phyloP scores from a whole-genome alignment of 2,888 invertebrate species.

The Eumacrocentrus americanus region DNA sequence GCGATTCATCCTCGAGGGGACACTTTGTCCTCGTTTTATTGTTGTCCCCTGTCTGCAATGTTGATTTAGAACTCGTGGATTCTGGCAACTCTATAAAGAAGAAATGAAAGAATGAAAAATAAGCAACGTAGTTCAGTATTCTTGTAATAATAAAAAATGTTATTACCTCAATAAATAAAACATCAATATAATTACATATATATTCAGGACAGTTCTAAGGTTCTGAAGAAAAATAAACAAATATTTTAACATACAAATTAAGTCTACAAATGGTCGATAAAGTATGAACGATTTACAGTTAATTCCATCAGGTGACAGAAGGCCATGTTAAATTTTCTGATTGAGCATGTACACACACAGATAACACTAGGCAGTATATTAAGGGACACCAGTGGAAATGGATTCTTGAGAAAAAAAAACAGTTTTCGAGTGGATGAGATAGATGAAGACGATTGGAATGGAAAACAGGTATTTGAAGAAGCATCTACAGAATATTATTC shows the following conservation, averaged over 20 bases:
- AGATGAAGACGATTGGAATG: constrained; percentile 18
- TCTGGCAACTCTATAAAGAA: neutral
- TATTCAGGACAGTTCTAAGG: neutral
- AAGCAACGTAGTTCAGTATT: too few species aligned
- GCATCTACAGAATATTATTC: too few species aligned
- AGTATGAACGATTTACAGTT: too few species aligned
- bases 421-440: constrained; percentile 6
- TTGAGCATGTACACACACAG: constrained; percentile 29
- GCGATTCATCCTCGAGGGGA: constrained; percentile 1
- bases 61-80: neutral
- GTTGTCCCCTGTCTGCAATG: constrained; percentile 1
- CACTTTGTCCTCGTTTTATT: constrained; percentile 10
- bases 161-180: neutral
- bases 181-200: neutral
- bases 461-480: constrained; percentile 18
- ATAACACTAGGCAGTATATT: constrained; percentile 15
- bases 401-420: neutral
- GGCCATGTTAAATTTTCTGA: constrained; percentile 32
- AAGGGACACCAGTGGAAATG: neutral
- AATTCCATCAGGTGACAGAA: constrained; percentile 14
- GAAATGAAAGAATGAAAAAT: too few species aligned
- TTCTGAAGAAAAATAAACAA: too few species aligned
- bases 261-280: too few species aligned
- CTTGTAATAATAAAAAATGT: too few species aligned
- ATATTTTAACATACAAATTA: too few species aligned